A percentile compares a stretch with the other conserved stretches of the same genome.
Conservation (phyloP, 1,140 invertebrate species). For the Drosophila pruinosa region DNA sequence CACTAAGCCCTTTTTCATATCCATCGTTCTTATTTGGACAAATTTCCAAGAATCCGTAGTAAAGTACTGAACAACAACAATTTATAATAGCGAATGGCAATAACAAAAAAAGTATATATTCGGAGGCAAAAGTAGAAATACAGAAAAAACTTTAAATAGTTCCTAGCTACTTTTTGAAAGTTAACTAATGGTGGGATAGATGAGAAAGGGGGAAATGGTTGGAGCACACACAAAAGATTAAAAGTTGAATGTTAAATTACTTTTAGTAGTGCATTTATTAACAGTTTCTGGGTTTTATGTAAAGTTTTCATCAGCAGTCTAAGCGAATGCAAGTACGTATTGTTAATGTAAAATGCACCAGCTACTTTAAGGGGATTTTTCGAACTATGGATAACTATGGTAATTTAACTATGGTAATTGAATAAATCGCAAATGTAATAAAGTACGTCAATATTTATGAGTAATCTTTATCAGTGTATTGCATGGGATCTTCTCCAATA, state of each 20-base stretch:
- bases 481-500: too few relatives aligned
- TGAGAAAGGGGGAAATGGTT: not conserved
- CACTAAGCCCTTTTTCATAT: constrained; percentile 77
- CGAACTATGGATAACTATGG: too few relatives aligned
- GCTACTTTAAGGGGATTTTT: too few relatives aligned
- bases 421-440: too few relatives aligned
- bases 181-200: constrained; percentile 42
- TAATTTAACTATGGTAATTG: too few relatives aligned
- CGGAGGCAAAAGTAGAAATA: constrained; percentile 32
- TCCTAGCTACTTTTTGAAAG: constrained; percentile 63
- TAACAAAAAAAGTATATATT: constrained; percentile 76
- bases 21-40: constrained; percentile 30
- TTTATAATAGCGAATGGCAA: constrained; percentile 71
- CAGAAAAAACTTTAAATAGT: constrained; percentile 70
- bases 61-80: constrained; percentile 67
- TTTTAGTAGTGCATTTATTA: constrained; percentile 47
- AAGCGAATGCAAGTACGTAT: constrained; percentile 68
- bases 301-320: constrained; percentile 66
- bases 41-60: constrained; percentile 42
- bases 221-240: not conserved
- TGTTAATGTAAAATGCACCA: constrained; percentile 58
- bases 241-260: constrained; percentile 68
- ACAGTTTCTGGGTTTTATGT: constrained; percentile 39
- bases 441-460: too few relatives aligned
- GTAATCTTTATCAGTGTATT: too few relatives aligned